Conservation (phyloP, 1,140 invertebrate species). For the Drosophila pruinosa region DNA sequence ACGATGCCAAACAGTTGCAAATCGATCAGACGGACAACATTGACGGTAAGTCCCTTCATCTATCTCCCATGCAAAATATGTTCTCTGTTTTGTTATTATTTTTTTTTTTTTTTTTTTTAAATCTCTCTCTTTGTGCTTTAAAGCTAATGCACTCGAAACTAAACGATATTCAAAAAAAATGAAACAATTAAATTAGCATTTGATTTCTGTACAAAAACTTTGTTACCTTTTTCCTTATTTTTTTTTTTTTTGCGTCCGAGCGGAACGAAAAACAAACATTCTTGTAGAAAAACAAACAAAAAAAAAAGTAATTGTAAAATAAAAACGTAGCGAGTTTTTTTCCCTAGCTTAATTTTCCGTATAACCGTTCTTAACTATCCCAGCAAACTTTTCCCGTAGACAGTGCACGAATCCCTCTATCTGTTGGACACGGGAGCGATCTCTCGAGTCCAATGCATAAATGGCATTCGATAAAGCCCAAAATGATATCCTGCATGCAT, state of each 20-base stretch:
- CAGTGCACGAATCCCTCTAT: background rate
- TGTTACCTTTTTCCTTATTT: constrained; percentile 2
- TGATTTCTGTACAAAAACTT: constrained; percentile 32
- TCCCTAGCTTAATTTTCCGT: constrained; percentile 31
- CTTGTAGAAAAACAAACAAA: constrained; percentile 9
- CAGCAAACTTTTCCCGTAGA: constrained; percentile 21
- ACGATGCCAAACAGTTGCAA: constrained; percentile 76
- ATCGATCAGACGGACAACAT: constrained; percentile 82
- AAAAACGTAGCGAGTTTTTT: constrained; percentile 21
- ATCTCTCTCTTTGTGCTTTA: constrained; percentile 38
- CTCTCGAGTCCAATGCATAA: background rate
- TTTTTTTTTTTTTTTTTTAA: constrained; percentile 7
- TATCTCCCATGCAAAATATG: constrained; percentile 13
- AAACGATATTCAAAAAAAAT: constrained; percentile 20
- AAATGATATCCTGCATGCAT: constrained; percentile 36
- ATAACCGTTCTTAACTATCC: constrained; percentile 34
- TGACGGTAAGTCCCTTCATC: constrained; percentile 74
- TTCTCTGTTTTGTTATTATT: constrained; percentile 6
- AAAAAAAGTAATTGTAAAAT: constrained; percentile 32
- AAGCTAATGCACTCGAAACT: constrained; percentile 38
- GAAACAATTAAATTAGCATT: constrained; percentile 18
- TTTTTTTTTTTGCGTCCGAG: constrained; percentile 6
- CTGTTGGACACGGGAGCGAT: background rate
- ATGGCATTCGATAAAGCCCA: background rate
- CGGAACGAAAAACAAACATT: constrained; percentile 9